Base-by-base conservation (phyloP, 2,113 vertebrate genomes). In the Zeus faber region DNA sequence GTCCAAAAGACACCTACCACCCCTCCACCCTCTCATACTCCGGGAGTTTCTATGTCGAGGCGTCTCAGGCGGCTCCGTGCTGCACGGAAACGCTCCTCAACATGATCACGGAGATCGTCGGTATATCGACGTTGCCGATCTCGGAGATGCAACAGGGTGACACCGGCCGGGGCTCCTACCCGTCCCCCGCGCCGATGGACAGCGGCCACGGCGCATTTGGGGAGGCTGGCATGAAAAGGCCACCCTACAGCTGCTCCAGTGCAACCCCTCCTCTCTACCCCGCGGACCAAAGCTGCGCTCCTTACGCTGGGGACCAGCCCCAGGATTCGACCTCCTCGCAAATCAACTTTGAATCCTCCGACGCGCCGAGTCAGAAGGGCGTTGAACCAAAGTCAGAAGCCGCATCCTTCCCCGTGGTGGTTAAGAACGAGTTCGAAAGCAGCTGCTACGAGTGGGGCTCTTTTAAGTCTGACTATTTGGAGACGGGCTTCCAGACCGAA, bases 31-130 rank as follows among this genome's bases (percentile, higher is more conserved):
- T 98, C 81, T 91, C 93, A 81, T 98, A 98, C 91, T 95, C 94
- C 1, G 95, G 96, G 82, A 97, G 95, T 82, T 98, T 98, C 89
- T 96, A 97, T 84, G 94, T 98, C 62, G 95, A 97, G 79, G 91
- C 95, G 0, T 91, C 91, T 20, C 93, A 94, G 9, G 95, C 95
- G 82, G 92, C 92, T 58, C 89, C 93, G 26, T 95, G 93, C 87
- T 94, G 94, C 80, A 94, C 94, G 45, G 95, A 98, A 67, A 93
- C 95, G 27, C 91, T 98, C 69, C 94, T 98, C 88, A 97, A 93
- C 79, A 92, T 98, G 85, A 98, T 98, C 91, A 97, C 95, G 0
- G 96, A 96, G 50, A 98, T 98, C 60, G 87, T 98, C 55, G 96
- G 95, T 31, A 92, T 98, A 59, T 94, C 95, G 2, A 93, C 95